Percentiles rank a stretch among this genome's conserved stretches.
Conservation (phyloP, 1,140 invertebrate species). For the Plodia interpunctella region DNA sequence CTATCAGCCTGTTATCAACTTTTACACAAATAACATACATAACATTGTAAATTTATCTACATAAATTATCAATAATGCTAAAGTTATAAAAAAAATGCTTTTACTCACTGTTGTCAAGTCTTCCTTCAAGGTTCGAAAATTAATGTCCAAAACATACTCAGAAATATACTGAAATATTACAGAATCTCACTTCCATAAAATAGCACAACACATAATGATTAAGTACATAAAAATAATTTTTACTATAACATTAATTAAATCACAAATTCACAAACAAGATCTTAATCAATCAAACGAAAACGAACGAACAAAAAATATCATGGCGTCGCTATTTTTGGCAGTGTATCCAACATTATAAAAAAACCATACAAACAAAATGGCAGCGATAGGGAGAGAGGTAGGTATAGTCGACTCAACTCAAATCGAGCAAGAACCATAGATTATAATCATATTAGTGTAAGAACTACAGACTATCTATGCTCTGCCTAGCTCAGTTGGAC, state of each 20-base stretch:
- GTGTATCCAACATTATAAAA: not conserved
- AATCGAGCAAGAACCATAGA: no score
- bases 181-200: not conserved
- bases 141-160: not conserved
- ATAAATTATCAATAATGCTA: no score
- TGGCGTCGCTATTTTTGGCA: constrained; percentile 8
- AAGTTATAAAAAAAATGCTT: not conserved
- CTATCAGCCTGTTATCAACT: no score
- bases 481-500: no score
- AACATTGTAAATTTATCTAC: no score
- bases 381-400: no score
- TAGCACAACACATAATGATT: not conserved
- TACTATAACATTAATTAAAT: not conserved
- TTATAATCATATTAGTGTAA: no score
- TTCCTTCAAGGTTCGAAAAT: not conserved
- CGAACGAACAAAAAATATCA: not conserved
- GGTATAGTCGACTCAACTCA: no score
- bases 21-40: no score
- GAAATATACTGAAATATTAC: not conserved
- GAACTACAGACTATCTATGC: no score
- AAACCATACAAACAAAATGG: not conserved
- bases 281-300: not conserved
- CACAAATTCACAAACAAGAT: not conserved
- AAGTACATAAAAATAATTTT: not conserved
- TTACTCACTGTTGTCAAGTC: not conserved